phyloP scores from a whole-genome alignment of 1,140 invertebrate genomes.

The Caenorhabditis inopinata region DNA sequence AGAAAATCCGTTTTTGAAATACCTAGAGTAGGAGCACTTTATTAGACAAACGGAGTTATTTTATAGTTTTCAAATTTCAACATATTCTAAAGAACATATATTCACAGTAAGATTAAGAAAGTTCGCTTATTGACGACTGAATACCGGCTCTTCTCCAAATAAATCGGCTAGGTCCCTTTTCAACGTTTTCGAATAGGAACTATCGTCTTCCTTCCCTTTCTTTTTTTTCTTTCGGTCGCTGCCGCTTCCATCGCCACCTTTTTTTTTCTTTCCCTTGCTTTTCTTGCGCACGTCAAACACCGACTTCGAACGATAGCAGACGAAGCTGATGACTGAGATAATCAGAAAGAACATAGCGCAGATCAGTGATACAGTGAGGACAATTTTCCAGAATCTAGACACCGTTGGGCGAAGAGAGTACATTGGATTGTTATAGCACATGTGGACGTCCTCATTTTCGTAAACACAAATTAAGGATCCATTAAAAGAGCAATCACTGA shows the following conservation, averaged over 20 bases:
- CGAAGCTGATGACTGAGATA: background rate
- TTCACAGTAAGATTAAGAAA: too few relatives aligned
- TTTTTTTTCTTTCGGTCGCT: background rate
- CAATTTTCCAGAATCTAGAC: background rate
- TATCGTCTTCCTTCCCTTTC: background rate
- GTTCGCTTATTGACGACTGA: too few relatives aligned
- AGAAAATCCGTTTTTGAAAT: too few relatives aligned
- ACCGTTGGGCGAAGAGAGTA: background rate
- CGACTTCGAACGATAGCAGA: constrained; percentile 16
- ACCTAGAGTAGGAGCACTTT: too few relatives aligned
- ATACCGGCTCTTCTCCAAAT: too few relatives aligned
- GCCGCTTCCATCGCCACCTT: background rate
- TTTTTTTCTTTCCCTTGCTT: background rate
- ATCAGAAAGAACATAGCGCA: background rate
- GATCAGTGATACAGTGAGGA: background rate
- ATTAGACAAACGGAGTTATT: too few relatives aligned
- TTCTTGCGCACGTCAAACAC: background rate
- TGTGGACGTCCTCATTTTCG: background rate
- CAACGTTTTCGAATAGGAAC: background rate
- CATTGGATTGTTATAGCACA: constrained; percentile 1
- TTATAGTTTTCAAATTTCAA: too few relatives aligned
- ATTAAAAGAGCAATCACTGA: background rate
- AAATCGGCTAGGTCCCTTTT: too few relatives aligned
- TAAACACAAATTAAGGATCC: background rate
- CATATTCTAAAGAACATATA: too few relatives aligned